A percentile compares a stretch with the other conserved stretches of the same genome.
These are phyloP conservation scores for Aporophyla nigra DNA, from an alignment of 2,888 invertebrate genomes.

Conservation along the genomic window DNA sequence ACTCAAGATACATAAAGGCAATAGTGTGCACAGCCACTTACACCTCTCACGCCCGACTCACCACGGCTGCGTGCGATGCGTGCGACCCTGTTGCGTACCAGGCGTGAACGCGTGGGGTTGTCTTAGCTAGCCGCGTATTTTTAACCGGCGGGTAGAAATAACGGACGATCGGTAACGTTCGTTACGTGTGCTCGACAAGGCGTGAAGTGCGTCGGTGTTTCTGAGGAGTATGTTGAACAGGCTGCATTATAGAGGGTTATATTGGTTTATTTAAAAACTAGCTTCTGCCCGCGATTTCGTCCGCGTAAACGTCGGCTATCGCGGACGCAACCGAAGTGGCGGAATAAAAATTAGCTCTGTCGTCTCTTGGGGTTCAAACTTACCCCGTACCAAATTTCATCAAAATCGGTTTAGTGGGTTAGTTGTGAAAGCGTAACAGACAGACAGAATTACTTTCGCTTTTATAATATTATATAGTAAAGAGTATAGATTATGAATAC, in stretches of 20 bases:
- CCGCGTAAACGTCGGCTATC: too few relatives aligned
- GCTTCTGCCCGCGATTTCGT: too few relatives aligned
- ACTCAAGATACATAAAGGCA: neutral
- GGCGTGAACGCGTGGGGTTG: slow-evolving; percentile 58
- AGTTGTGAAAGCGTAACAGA: too few relatives aligned
- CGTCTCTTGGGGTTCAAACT: too few relatives aligned
- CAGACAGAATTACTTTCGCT: too few relatives aligned
- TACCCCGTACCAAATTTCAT: too few relatives aligned
- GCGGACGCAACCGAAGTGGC: too few relatives aligned
- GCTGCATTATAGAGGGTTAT: neutral
- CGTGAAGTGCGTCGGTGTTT: slow-evolving; percentile 41
- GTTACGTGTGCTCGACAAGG: slow-evolving; percentile 36
- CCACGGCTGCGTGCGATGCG: slow-evolving; percentile 60
- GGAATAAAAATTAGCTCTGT: too few relatives aligned
- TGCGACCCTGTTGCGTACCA: slow-evolving; percentile 53
- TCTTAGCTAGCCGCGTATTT: slow-evolving; percentile 61
- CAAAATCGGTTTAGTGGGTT: too few relatives aligned
- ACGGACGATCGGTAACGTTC: slow-evolving; percentile 30
- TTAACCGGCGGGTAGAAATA: slow-evolving; percentile 58
- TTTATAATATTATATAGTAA: too few relatives aligned
- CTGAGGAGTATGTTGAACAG: slow-evolving; percentile 36
- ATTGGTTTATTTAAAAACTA: neutral
- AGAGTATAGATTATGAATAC: too few relatives aligned
- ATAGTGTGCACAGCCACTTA: slow-evolving; percentile 34
- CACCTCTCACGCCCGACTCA: slow-evolving; percentile 36